Evolutionary conservation across 2,113 vertebrate species (phyloP), one percentile per base, ranked within the genome.

Genomic region (Lycocorax pyrrhopterus): DNA sequence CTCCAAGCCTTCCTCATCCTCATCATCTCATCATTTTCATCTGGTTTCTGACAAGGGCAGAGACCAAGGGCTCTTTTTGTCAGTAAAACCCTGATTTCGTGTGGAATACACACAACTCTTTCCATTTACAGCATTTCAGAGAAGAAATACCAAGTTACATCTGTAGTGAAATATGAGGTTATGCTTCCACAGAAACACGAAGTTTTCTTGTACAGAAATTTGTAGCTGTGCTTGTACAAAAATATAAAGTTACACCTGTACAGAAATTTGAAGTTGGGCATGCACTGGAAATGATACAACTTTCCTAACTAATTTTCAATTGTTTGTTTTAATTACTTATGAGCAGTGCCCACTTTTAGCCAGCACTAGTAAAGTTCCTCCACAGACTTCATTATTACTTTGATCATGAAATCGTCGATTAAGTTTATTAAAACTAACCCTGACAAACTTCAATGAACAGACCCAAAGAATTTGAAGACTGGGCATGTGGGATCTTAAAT

Each of bases 251-350:
- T 20, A 49, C 33, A 27, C 3, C 25, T 7, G 4, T 20, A 35
- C 4, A 7, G 7, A 44, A 44, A 6, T 27, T 21, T 12, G 21
- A 53, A 21, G 8, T 9, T 0, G 3, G 13, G 46, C 20, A 16
- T 1, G 4, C 37, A 22, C 14, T 63, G 33, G 39, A 37, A 63
- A 37, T 46, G 1, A 53, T 27, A 22, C 2, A 14, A 46, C 7
- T 21, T 33, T 18, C 47, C 58, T 33, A 19, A 49, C 3, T 33
- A 17, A 26, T 63, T 46, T 44, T 46, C 29, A 15, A 33, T 27
- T 46, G 22, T 4, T 27, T 1, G 13, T 46, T 63, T 63, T 33
- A 73, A 63, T 63, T 14, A 60, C 18, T 35, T 51, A 16, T 12
- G 27, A 63, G 47, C 22, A 18, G 47, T 1, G 0, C 4, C 11